Conservation (phyloP, 2,113 vertebrate species). For the Probosciger aterrimus region DNA sequence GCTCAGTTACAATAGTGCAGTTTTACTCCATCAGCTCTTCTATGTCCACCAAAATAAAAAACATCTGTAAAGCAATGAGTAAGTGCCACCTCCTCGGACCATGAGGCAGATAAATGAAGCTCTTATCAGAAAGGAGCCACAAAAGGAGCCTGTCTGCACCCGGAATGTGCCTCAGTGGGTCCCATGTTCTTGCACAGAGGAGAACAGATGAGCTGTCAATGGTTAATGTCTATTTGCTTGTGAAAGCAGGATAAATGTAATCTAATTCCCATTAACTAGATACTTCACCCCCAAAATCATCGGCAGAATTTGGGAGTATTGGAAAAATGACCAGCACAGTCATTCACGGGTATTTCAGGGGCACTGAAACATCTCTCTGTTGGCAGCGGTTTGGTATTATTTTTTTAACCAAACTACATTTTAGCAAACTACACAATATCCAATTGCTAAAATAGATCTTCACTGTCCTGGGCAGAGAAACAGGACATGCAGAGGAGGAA, state of each 20-base stretch:
- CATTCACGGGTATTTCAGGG: not conserved
- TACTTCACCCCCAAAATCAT: not conserved
- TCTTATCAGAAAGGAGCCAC: not conserved
- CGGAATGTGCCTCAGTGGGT: rapidly evolving
- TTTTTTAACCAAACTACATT: not conserved
- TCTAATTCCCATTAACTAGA: not conserved
- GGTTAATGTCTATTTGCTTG: not conserved
- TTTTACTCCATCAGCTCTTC: not conserved
- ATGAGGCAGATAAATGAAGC: not conserved
- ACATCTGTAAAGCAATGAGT: not conserved
- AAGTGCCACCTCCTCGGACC: not conserved
- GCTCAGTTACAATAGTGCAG: not conserved
- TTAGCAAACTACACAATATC: not conserved
- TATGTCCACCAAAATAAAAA: not conserved
- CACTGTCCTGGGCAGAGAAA: not conserved
- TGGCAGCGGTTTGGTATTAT: not conserved
- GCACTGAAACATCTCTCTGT: not conserved
- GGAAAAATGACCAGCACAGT: rapidly evolving
- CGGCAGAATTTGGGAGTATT: not conserved
- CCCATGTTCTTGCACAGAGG: not conserved
- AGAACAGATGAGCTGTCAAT: not conserved
- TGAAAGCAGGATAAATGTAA: not conserved
- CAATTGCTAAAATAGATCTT: not conserved
- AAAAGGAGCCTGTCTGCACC: not conserved
- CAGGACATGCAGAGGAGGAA: not conserved